Percentiles rank a stretch among this genome's conserved stretches.
phyloP scores from a whole-genome alignment of 2,888 invertebrate species.

The Folsomia candida region DNA sequence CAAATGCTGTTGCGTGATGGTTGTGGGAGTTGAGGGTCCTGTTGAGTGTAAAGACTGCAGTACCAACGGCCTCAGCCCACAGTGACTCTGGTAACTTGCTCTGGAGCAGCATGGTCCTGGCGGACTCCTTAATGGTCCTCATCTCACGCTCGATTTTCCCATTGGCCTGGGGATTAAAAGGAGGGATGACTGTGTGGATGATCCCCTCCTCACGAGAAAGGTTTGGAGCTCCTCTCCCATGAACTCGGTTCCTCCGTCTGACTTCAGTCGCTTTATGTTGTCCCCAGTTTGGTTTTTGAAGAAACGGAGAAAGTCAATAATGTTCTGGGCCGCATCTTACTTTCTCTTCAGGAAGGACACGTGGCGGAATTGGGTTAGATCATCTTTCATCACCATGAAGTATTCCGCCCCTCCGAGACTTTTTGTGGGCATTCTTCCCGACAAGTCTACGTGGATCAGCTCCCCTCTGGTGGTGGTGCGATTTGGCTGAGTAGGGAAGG shows the following conservation, averaged over 20 bases:
- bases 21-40: constrained; percentile 49
- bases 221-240: constrained; percentile 38
- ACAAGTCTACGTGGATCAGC: constrained; percentile 26
- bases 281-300: constrained; percentile 22
- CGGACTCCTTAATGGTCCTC: constrained; percentile 51
- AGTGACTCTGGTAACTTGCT: constrained; percentile 46
- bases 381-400: constrained; percentile 31
- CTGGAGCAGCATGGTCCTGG: constrained; percentile 51
- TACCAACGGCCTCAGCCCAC: constrained; percentile 53
- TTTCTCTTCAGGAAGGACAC: constrained; percentile 25
- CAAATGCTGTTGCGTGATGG: constrained; percentile 52
- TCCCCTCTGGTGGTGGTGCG: too few species aligned
- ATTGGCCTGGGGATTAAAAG: constrained; percentile 53
- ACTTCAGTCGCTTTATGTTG: constrained; percentile 18
- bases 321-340: constrained; percentile 12
- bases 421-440: constrained; percentile 21
- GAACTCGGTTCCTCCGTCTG: constrained; percentile 33
- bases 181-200: constrained; percentile 48
- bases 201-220: constrained; percentile 50
- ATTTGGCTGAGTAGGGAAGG: too few species aligned
- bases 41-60: constrained; percentile 52
- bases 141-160: constrained; percentile 52
- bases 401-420: constrained; percentile 15
- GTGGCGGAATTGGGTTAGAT: constrained; percentile 16
- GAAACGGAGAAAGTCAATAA: constrained; percentile 16